These are phyloP conservation scores for Lathronympha strigana DNA, from an alignment of 2,888 invertebrate species.

Conservation along the genomic window DNA sequence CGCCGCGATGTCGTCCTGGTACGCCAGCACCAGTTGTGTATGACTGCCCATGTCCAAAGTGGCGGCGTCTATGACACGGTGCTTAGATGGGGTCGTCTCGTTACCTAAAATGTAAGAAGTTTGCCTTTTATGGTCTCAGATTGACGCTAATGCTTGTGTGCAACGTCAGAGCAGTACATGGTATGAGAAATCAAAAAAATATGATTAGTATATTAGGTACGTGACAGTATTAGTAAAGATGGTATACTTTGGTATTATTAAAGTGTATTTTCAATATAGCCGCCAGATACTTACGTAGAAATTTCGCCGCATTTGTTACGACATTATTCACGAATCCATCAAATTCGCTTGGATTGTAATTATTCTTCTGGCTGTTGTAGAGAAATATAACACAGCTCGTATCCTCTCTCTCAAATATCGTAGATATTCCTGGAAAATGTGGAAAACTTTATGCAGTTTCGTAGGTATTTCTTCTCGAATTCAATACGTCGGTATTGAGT, in stretches of 20 bases:
- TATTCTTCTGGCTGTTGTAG: conserved; percentile 61
- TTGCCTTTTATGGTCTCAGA: too few relatives aligned
- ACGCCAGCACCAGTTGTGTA: conserved; percentile 65
- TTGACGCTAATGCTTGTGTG: too few relatives aligned
- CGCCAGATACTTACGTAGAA: conserved; percentile 65
- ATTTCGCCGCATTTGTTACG: conserved; percentile 64
- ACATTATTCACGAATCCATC: conserved; percentile 67
- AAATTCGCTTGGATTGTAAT: conserved; percentile 58
- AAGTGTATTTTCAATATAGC: too few relatives aligned
- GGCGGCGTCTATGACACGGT: conserved; percentile 61
- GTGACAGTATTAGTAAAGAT: too few relatives aligned
- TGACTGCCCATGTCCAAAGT: conserved; percentile 61
- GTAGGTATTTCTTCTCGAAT: too few relatives aligned
- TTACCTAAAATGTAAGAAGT: conserved; percentile 61
- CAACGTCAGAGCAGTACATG: too few relatives aligned
- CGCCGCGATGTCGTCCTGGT: conserved; percentile 59
- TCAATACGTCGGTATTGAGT: too few relatives aligned
- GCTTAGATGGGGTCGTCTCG: conserved; percentile 55
- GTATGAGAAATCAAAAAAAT: too few relatives aligned
- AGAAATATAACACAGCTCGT: conserved; percentile 74
- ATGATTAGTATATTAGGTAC: too few relatives aligned
- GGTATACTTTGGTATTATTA: too few relatives aligned
- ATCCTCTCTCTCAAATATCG: conserved; percentile 68
- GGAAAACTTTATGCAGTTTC: not conserved
- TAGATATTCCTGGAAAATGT: conserved; percentile 64